Evolutionary conservation across 2,888 invertebrate species (phyloP), one percentile per base, ranked within the genome.

Genomic region (Meandrusa payeni): DNA sequence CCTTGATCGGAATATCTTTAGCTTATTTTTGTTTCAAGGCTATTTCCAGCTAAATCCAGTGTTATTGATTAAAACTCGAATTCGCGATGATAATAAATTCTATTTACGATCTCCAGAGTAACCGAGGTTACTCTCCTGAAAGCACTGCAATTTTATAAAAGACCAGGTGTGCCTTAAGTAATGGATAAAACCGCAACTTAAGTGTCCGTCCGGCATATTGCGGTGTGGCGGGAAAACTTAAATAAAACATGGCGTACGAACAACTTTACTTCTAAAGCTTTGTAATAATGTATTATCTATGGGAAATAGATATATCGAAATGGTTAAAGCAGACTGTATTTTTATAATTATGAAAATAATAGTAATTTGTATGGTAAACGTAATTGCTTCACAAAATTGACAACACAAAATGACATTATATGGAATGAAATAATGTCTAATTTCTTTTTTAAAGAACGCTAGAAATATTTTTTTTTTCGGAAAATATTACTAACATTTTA

Each of bases 131-230:
- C 4, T 10, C 3, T 27, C 11, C 13, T 13, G 19, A 12, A 22
- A 28, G 38, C 20, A 10, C 13, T 39, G 29, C 20, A 28, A 12
- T 22, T 29, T 39, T 29, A 39, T 39, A 11, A 39, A 28, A 22
- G 20, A 13, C 5, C 22, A 28, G 23, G 29, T 29, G 15, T 13
- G 3, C 22, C 9, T 29, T 29, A 20, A 12, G 15, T 29, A 29
- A 29, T 28, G 29, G 27, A 27, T 38, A 13, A 13, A 39, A 29
- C 29, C 29, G 6, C 22, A 29, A 28, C 29, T 29, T 20, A 13
- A 22, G 29, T 29, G 22, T 10, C 22, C 22, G 3, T 19, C n/a
- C 13, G 20, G 23, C 12, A 29, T 38, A 20, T 23, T 29, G 22
- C 19, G 11, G 27, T 15, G n/a, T n/a, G n/a, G n/a, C n/a, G n/a